Conservation (phyloP, 2,797 vertebrate species). For the Argentina silus region DNA sequence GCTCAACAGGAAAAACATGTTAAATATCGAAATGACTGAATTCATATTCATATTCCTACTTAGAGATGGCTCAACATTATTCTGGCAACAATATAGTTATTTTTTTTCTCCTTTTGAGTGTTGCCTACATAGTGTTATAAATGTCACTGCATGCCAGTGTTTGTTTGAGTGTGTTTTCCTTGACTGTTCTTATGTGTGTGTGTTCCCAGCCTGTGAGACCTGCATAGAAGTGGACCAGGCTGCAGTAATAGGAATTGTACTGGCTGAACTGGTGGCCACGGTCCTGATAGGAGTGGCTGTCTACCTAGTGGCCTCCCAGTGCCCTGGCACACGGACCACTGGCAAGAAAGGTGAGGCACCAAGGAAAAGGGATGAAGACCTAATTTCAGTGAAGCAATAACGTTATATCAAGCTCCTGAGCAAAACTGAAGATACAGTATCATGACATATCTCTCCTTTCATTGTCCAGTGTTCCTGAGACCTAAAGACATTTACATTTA, state of each 20-base stretch:
- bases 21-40: too few species aligned
- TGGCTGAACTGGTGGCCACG: constrained; percentile 62
- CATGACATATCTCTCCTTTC: too few species aligned
- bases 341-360: constrained; percentile 60
- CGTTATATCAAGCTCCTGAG: too few species aligned
- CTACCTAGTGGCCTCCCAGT: constrained; percentile 57
- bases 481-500: too few species aligned
- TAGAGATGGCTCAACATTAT: too few species aligned
- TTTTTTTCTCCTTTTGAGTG: not conserved
- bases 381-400: too few species aligned
- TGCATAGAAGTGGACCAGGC: constrained; percentile 44
- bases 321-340: not conserved
- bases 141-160: not conserved
- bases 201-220: constrained; percentile 69
- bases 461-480: too few species aligned
- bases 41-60: too few species aligned
- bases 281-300: constrained; percentile 61
- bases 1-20: not conserved
- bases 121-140: not conserved
- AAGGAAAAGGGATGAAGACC: not conserved
- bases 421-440: not conserved
- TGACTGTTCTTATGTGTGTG: constrained; percentile 27
- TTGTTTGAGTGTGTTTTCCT: not conserved
- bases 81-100: too few species aligned
- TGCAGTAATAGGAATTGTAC: not conserved